Evolutionary conservation across 2,113 vertebrate species (phyloP).

Genomic region (Actenoides lindsayi): DNA sequence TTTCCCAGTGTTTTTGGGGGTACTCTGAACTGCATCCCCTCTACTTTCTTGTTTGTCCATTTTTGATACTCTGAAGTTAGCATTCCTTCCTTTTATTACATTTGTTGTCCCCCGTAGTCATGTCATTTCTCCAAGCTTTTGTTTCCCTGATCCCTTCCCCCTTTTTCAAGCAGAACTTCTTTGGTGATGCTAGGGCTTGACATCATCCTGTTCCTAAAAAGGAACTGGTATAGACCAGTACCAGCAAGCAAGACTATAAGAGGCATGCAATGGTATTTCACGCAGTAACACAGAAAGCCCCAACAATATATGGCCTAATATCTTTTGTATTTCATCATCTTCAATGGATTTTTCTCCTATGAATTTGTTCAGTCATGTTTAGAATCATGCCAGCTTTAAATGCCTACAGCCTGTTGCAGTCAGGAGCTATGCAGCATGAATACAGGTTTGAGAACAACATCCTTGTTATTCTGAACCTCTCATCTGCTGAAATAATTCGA

Average conservation of each 20-base stretch:
- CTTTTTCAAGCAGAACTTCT: background rate
- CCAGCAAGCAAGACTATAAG: background rate
- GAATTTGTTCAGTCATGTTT: background rate
- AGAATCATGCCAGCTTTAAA: background rate
- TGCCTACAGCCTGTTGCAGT: background rate
- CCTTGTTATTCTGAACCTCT: background rate
- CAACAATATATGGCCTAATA: background rate
- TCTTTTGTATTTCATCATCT: background rate
- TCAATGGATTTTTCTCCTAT: background rate
- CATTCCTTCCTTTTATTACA: background rate
- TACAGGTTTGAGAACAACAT: background rate
- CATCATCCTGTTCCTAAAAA: background rate
- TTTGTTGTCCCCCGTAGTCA: background rate
- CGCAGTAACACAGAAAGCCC: background rate
- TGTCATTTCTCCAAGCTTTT: background rate
- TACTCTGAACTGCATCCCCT: background rate
- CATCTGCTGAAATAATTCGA: background rate
- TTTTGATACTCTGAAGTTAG: background rate
- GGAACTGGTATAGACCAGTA: background rate
- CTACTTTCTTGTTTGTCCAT: background rate
- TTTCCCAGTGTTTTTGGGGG: background rate
- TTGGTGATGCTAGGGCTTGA: background rate
- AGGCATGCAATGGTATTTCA: background rate
- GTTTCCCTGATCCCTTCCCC: background rate
- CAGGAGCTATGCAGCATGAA: background rate